Conservation (phyloP, 1,140 invertebrate species). For the Acyrthosiphon pisum region DNA sequence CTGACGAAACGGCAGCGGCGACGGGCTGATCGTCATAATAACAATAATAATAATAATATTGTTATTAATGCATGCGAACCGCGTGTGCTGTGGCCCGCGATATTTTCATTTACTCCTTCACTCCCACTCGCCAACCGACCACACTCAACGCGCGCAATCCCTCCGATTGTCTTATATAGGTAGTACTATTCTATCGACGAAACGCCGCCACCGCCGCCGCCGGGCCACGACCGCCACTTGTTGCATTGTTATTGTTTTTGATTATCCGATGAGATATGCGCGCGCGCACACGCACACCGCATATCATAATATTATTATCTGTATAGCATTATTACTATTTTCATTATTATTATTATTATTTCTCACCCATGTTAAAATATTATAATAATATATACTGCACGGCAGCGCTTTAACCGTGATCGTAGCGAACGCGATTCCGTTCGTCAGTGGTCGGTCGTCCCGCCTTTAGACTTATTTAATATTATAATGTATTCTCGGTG, state of each 20-base stretch:
- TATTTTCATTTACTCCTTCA: neutral
- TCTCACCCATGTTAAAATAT: neutral
- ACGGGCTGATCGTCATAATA: neutral
- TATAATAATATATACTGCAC: neutral
- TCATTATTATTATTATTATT: neutral
- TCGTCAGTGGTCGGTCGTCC: neutral
- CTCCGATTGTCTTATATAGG: neutral
- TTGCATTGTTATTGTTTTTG: constrained; percentile 24
- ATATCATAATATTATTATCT: neutral
- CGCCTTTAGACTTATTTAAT: neutral
- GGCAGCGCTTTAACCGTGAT: neutral
- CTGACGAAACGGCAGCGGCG: neutral
- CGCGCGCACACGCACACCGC: too few species aligned
- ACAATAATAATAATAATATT: neutral
- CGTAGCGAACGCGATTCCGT: neutral
- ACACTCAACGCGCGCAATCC: neutral
- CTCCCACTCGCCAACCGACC: neutral
- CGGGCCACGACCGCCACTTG: neutral
- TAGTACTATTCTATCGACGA: neutral
- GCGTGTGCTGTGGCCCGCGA: neutral
- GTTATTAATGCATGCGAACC: neutral
- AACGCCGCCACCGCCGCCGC: neutral
- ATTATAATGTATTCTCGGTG: neutral
- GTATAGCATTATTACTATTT: neutral
- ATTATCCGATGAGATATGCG: constrained; percentile 2